Evolutionary conservation across 2,888 invertebrate genomes (phyloP), one percentile per base, ranked within the genome.

Genomic region (Mesodorylaimus sp.): DNA sequence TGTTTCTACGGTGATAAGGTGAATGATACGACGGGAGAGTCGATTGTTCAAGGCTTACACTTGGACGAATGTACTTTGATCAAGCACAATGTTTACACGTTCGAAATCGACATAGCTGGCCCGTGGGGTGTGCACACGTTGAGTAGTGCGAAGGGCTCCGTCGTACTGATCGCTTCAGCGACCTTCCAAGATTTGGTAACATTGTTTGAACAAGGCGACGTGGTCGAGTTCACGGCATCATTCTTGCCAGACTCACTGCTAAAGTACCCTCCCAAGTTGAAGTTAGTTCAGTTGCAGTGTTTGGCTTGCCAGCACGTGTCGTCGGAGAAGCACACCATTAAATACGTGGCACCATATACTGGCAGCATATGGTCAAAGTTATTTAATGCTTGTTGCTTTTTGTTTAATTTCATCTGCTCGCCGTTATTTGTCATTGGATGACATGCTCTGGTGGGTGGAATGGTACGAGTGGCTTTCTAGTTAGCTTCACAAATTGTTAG

Each of bases 1-100:
- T 61, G 61, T 39, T 61, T 61, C 52, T 61, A 61, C 52, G 61
- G 63, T 44, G 58, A 50, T 29, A 56, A 59, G 10, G 47, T 38
- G 3, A 3, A 21, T 7, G 47, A 36, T 19, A 38, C 36, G 19
- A 3, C 36, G n/a, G 28, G 10, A 10, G 29, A 3, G 32, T 38
- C 36, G 42, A 24, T n/a, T 7, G 24, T 48, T 24, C 7, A n/a
- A 13, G 43, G 25, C n/a, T n/a, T n/a, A n/a, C n/a, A n/a, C n/a
- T n/a, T n/a, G 23, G 45, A 48, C 16, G 23, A 38, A 16, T 48
- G 49, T 26, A 44, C 23, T n/a, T 25, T 47, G n/a, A 47, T 28
- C 28, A 19, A n/a, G 27, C 49, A 48, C n/a, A 48, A 48, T 26
- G 49, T 48, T 7, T 48, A 48, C 23, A 47, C 26, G 19, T 48